Conservation (phyloP, 23 tunicate species). For the Trididemnum nubilum region DNA sequence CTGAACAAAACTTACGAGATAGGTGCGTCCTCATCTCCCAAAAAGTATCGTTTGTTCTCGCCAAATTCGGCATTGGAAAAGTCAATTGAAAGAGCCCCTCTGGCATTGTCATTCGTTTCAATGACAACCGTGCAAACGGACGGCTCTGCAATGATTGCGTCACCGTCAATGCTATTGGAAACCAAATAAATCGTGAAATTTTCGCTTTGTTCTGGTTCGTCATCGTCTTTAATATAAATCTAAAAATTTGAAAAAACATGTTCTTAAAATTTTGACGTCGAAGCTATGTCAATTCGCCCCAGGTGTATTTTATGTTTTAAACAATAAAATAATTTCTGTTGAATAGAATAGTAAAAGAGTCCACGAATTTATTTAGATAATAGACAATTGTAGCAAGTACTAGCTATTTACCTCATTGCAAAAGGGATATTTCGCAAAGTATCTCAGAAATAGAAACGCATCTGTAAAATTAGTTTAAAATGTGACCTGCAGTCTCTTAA, state of each 20-base stretch:
- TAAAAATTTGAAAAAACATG: constrained; percentile 5
- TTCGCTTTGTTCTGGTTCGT: constrained; percentile 64
- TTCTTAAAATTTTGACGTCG: no score
- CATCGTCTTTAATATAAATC: constrained; percentile 64
- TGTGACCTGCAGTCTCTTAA: no score
- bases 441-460: no score
- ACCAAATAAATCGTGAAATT: constrained; percentile 62
- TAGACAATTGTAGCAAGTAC: no score
- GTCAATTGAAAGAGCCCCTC: constrained; percentile 65
- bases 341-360: no score
- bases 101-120: constrained; percentile 80
- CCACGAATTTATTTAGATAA: no score
- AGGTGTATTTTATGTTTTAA: no score
- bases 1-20: constrained; percentile 35
- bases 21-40: constrained; percentile 48
- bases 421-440: no score
- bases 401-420: no score
- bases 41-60: neutral
- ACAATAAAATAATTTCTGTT: no score
- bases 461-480: no score
- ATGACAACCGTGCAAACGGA: constrained; percentile 54
- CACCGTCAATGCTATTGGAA: constrained; percentile 35
- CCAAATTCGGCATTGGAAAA: constrained; percentile 27
- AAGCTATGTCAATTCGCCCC: no score
- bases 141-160: constrained; percentile 61